Base-by-base conservation (phyloP, 2,113 vertebrate species). In the Callionymus lyra region DNA sequence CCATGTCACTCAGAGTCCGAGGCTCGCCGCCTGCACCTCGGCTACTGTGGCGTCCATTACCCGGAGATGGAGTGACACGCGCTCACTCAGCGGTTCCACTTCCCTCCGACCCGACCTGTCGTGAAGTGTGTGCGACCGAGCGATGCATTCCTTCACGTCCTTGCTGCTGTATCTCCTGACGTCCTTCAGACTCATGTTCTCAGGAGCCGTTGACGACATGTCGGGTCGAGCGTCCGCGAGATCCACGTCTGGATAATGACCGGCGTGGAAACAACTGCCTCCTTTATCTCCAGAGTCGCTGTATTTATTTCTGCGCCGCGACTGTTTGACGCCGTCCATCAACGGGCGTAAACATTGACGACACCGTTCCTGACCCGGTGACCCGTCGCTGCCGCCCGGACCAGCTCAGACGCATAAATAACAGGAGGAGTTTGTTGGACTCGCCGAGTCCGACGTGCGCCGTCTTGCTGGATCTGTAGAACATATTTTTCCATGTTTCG, bases 361-460 rank as follows among this genome's bases (percentile, higher is more conserved):
- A 63, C 57, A 47, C 53, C 1, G 31, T 48, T 63, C 59, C 42
- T 34, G 31, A 51, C 53, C 61, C 53, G 16, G 0, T 41, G 59
- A 50, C 63, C 64, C n/a, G 36, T 21, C 47, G 19, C 31, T n/a
- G 5, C 62, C 73, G 66, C 72, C 68, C 66, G 57, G 70, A 60
- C 57, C 32, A 53, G 51, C 46, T 48, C 55, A 46, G n/a, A 55
- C 53, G 70, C 76, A 77, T 65, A 70, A 74, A 63, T 61, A 68
- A 48, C 60, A 48, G 9, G 27, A 57, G 60, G 42, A 63, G 47
- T 57, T n/a, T 37, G 27, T 27, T 53, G 27, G 6, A 33, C 14
- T 36, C 32, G 43, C 59, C 47, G 47, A 60, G 41, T 34, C 40
- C 11, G 50, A 44, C 66, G 6, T 56, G 67, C 16, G 8, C 16